Evolutionary conservation across 2,797 vertebrate species (phyloP), one percentile per base, ranked within the genome.

Genomic region (Moxostoma hubbsi): DNA sequence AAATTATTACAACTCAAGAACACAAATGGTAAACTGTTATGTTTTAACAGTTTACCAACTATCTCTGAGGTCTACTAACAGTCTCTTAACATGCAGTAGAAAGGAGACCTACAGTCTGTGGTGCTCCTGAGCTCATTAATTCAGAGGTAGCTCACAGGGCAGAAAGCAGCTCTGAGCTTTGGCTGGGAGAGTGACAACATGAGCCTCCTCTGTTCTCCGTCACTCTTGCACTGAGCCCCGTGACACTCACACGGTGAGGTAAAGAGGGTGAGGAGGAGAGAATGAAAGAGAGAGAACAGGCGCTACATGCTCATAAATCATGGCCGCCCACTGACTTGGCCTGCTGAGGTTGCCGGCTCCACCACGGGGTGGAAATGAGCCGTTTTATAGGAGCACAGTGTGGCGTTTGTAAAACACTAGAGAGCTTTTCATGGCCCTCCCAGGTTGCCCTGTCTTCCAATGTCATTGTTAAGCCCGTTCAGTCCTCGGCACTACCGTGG

Each of bases 231-330:
- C 75, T 86, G 85, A 86, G 89, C 85, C 85, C 89, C 83, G 83
- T 88, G 86, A 86, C 86, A 88, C 88, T 65, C 85, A 89, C 89
- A 83, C 50, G 1, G 50, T 12, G 36, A 67, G 74, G 64, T 54
- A 77, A 61, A 77, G 55, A 50, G 65, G 65, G 55, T 15, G 46
- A 79, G 51, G 45, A 72, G 59, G 51, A 79, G 72, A 72, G 77
- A 72, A 79, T 71, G 77, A 79, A 87, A 91, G 89, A 89, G 86
- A 92, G 87, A 89, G 89, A 91, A 87, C 87, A 88, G 86, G 86
- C 87, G 83, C 86, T 90, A 85, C 84, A 83, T 73, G 86, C 87
- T 90, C 90, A 89, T 94, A 93, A 93, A 94, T 92, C 91, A 92
- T 53, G 47, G 68, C 82, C 46, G 66, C 76, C 75, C 47, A 55